Evolutionary conservation across 2,797 vertebrate species (phyloP), one percentile per base, ranked within the genome.

Genomic region (Melanotaenia nigrans): DNA sequence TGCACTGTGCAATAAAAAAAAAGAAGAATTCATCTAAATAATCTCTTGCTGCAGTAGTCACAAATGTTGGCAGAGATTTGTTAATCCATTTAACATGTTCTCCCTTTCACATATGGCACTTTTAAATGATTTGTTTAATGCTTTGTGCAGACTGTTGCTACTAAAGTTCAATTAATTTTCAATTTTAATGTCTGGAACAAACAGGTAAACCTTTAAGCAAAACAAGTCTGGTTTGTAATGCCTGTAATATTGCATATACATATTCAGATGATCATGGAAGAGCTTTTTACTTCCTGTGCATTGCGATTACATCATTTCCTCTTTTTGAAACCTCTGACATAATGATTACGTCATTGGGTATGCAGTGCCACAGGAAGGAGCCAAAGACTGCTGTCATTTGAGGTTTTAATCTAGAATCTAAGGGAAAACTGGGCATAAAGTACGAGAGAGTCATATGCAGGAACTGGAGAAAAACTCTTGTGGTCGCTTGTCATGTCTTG

Each of bases 271-370:
- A 25, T 16, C 45, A 36, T 66, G 45, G 68, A 79, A 45, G 60
- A 62, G 47, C 54, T 62, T 63, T 67, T 61, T 65, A 57, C 75
- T 65, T 54, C 40, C 40, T 33, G 62, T 79, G 67, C 71, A 42
- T 72, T 53, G 42, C 45, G 61, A 59, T 92, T 86, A 90, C 76
- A 81, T 90, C 86, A 90, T 13, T 54, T 58, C 25, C 56, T 76
- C 68, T 51, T 22, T 65, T 81, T 84, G 81, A 71, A 60, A 57
- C 64, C 11, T 38, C 32, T 56, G 74, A 79, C 20, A 51, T 76
- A 65, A 54, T 53, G 65, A 69, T 90, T 85, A 87, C 82, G 84
- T 87, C 89, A 89, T 81, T 60, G 74, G 67, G 70, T 83, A 68
- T 56, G 45, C 61, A 2, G 66, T 56, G 24, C 22, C 78, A 64